A percentile compares a stretch with the other conserved stretches of the same genome.
These are phyloP conservation scores for Gibbula magus DNA, from an alignment of 2,888 invertebrate genomes.

Conservation along the genomic window DNA sequence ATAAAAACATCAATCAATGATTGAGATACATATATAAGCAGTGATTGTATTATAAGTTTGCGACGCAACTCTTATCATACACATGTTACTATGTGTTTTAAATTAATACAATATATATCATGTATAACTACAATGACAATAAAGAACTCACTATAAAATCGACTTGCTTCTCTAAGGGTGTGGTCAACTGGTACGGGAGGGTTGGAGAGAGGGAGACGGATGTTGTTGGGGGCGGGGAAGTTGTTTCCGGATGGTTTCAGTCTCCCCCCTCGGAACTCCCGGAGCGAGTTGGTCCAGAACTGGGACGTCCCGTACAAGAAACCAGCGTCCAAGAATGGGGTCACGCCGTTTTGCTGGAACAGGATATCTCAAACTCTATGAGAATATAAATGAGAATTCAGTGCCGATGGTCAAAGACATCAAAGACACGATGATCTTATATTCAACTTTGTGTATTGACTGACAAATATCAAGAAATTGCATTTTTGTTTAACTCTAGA, in stretches of 20 bases:
- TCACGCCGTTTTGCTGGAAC: slow-evolving; percentile 79
- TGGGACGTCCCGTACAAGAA: slow-evolving; percentile 80
- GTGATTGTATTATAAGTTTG: too few relatives aligned
- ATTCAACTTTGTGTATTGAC: too few relatives aligned
- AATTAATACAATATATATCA: neutral
- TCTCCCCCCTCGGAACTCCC: slow-evolving; percentile 77
- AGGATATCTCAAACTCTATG: slow-evolving; percentile 3
- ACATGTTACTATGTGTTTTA: too few relatives aligned
- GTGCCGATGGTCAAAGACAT: too few relatives aligned
- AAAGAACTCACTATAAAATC: slow-evolving; percentile 79
- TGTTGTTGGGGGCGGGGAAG: slow-evolving; percentile 78
- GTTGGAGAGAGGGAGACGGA: slow-evolving; percentile 79
- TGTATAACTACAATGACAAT: neutral
- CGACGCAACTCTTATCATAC: too few relatives aligned
- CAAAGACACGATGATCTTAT: too few relatives aligned
- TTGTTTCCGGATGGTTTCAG: slow-evolving; percentile 68
- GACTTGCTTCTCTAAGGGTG: slow-evolving; percentile 75
- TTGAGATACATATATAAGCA: too few relatives aligned
- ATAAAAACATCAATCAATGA: too few relatives aligned
- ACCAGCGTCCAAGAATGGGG: slow-evolving; percentile 80
- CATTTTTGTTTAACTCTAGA: too few relatives aligned
- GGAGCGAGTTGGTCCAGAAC: slow-evolving; percentile 79
- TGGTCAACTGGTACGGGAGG: slow-evolving; percentile 79
- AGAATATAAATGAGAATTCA: neutral
- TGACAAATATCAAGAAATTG: too few relatives aligned